Conservation (phyloP, 1,140 invertebrate species). For the Drosophila ironensis region DNA sequence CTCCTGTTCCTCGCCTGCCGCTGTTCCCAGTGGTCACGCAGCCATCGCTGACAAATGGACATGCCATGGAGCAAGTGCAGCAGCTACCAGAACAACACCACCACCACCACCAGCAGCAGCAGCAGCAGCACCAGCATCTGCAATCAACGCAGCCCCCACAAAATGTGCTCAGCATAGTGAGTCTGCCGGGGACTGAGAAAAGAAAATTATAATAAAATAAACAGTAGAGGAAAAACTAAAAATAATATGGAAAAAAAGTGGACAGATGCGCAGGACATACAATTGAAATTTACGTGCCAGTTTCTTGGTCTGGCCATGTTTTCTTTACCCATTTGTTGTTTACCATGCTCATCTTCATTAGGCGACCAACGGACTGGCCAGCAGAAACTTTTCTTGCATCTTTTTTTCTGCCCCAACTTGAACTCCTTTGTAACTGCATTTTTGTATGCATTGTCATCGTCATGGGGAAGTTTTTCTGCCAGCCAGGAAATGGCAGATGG, state of each 20-base stretch:
- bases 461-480: constrained; percentile 10
- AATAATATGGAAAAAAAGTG: constrained; percentile 9
- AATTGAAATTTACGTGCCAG: constrained; percentile 73
- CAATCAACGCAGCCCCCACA: constrained; percentile 59
- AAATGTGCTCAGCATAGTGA: constrained; percentile 79
- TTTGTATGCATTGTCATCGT: constrained; percentile 35
- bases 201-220: constrained; percentile 77
- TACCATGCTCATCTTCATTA: constrained; percentile 49
- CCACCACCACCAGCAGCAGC: not conserved
- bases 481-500: not conserved
- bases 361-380: constrained; percentile 39
- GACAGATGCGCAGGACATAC: constrained; percentile 50
- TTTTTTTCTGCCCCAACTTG: constrained; percentile 36
- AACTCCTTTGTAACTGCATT: constrained; percentile 34
- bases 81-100: constrained; percentile 48
- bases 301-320: constrained; percentile 54
- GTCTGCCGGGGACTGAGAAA: constrained; percentile 24
- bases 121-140: constrained; percentile 60
- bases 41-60: constrained; percentile 74
- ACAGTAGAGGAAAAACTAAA: constrained; percentile 29
- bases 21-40: constrained; percentile 34
- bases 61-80: constrained; percentile 71
- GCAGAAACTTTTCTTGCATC: constrained; percentile 2
- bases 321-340: constrained; percentile 34
- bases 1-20: constrained; percentile 8